phyloP scores from a whole-genome alignment of 2,888 invertebrate species.

The Sphaerophoria rueppellii region DNA sequence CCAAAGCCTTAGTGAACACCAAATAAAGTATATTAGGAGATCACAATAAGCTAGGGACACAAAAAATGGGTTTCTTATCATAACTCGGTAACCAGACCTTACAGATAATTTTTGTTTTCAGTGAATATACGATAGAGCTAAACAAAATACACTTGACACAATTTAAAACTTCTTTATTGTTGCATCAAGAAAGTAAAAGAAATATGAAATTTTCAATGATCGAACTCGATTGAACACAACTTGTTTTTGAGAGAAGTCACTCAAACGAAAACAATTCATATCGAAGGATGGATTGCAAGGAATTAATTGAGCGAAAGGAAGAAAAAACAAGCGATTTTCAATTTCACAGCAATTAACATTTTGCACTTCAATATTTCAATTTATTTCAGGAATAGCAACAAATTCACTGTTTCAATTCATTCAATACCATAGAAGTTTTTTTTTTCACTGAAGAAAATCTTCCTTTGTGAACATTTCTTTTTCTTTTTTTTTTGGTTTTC shows the following conservation, averaged over 20 bases:
- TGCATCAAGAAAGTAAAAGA: too few species aligned
- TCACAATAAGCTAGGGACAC: too few species aligned
- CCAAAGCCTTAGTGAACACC: too few species aligned
- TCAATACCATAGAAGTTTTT: not conserved
- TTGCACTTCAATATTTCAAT: conserved; percentile 36
- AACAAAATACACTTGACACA: too few species aligned
- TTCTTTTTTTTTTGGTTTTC: not conserved
- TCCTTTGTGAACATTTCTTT: not conserved
- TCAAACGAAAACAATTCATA: not conserved
- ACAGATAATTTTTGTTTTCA: too few species aligned
- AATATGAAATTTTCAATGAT: not conserved
- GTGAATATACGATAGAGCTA: too few species aligned
- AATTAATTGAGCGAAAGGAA: not conserved
- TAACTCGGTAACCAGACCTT: too few species aligned
- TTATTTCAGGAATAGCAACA: not conserved
- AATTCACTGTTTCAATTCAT: conserved; percentile 42
- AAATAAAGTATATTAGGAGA: too few species aligned
- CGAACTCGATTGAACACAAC: not conserved
- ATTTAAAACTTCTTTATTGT: too few species aligned
- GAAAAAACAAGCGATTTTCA: conserved; percentile 9
- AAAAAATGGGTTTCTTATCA: too few species aligned
- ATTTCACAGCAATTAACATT: conserved; percentile 34
- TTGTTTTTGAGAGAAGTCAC: not conserved
- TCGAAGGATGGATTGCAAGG: not conserved
- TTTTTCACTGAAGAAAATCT: not conserved